Evolutionary conservation across 2,113 vertebrate genomes (phyloP), one percentile per base, ranked within the genome.

Genomic region (Corythoichthys haematopterus): DNA sequence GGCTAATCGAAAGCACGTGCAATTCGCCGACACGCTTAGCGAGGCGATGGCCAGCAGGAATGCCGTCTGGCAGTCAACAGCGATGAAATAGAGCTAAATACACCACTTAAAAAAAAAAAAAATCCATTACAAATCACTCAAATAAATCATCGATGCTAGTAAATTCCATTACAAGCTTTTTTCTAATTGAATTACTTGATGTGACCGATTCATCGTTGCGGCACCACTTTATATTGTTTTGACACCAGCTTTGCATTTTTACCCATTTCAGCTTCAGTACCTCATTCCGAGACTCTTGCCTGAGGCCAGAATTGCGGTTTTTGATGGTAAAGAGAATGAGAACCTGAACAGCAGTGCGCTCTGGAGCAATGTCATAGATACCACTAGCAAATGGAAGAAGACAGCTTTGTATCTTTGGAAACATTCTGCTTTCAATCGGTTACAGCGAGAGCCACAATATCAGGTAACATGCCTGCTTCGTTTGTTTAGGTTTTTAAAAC

Each of bases 391-490:
- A 68, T 92, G 88, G 91, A 88, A 14, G 28, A 88, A 57, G 51
- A 90, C 93, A 0, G 90, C 91, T 0, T 80, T 87, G 64, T 64
- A 74, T 12, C 76, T 98, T 0, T 99, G 96, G 95, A 91, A 57
- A 51, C 88, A 92, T n/a, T 8, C 66, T 1, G 8, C 4, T 1
- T 92, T 97, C 72, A 77, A 55, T 0, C 85, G 86, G 51, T 85
- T 95, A 11, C 0, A 83, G 52, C 78, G 75, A 56, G 72, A 72
- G 45, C 71, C 88, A 8, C 61, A 64, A 0, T 87, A 91, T 72
- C 89, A 86, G 79, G 96, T 94, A 67, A 14, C 33, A 13, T 0
- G 20, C 14, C 36, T 6, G 12, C 38, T 8, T 6, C 4, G 1
- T 37, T 13, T 58, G 36, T 37, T 58, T 43, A 43, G 40, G 9